Conservation (phyloP, 2,888 invertebrate genomes). For the Thymelicus lineola region DNA sequence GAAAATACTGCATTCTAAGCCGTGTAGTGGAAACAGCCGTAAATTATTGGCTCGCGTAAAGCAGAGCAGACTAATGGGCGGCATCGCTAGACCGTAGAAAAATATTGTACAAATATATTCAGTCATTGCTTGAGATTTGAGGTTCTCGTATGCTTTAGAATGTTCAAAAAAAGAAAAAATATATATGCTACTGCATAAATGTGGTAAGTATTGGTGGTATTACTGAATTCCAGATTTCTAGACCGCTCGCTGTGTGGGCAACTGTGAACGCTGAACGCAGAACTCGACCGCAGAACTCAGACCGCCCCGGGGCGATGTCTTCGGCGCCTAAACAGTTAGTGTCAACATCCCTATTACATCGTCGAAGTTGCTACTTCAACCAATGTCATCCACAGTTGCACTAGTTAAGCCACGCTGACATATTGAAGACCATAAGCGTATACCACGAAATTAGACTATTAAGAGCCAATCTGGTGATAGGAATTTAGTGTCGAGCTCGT, state of each 20-base stretch:
- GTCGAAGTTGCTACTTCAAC: too few species aligned
- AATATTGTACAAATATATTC: neutral
- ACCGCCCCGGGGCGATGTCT: too few species aligned
- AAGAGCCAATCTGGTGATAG: conserved; percentile 27
- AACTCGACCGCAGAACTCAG: too few species aligned
- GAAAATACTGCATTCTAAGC: conserved; percentile 55
- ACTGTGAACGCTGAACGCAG: too few species aligned
- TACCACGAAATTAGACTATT: conserved; percentile 18
- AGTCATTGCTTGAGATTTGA: neutral
- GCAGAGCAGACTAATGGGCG: conserved; percentile 22
- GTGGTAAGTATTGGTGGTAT: too few species aligned
- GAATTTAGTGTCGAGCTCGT: conserved; percentile 26
- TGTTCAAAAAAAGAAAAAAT: too few species aligned
- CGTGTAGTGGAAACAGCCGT: conserved; percentile 48
- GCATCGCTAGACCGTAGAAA: conserved; percentile 5
- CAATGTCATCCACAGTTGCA: conserved; percentile 2
- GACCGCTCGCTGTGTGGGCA: too few species aligned
- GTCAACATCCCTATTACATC: too few species aligned
- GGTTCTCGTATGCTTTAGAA: neutral
- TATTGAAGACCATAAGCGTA: conserved; percentile 25
- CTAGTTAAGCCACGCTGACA: conserved; percentile 12
- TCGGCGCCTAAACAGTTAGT: too few species aligned
- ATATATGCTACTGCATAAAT: too few species aligned
- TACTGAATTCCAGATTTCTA: too few species aligned
- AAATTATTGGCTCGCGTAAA: conserved; percentile 39